Evolutionary conservation across 2,888 invertebrate genomes (phyloP).

Genomic region (Amphipoea lucens): DNA sequence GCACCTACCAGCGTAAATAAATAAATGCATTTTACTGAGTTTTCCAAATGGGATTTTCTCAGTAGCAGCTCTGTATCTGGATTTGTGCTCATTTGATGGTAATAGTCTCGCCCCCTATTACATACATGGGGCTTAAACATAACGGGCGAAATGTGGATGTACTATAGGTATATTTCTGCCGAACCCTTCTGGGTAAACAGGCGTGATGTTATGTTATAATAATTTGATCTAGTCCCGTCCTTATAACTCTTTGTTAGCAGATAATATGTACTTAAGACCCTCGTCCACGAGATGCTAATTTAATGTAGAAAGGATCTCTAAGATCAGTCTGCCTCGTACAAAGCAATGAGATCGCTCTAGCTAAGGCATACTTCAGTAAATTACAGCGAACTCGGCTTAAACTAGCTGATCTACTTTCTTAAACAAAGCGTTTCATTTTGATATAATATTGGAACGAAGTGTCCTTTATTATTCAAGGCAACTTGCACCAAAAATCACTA

Average conservation of each 20-base stretch:
- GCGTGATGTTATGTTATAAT: neutral
- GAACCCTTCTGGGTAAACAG: too few relatives aligned
- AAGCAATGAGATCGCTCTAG: conserved; percentile 12
- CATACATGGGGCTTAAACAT: neutral
- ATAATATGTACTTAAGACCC: neutral
- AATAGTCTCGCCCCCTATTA: neutral
- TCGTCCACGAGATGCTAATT: neutral
- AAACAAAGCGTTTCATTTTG: neutral
- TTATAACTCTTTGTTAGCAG: neutral
- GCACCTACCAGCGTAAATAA: too few relatives aligned
- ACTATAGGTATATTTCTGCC: neutral
- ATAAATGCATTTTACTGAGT: too few relatives aligned
- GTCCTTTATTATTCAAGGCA: too few relatives aligned
- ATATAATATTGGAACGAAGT: neutral
- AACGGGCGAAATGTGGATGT: neutral
- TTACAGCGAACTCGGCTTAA: conserved; percentile 1
- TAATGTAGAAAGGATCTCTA: neutral
- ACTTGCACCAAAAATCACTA: too few relatives aligned
- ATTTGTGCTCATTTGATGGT: neutral
- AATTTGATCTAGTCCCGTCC: neutral
- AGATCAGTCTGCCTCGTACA: conserved; percentile 2
- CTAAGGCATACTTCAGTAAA: conserved; percentile 12
- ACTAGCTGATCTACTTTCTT: neutral
- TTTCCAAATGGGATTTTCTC: neutral
- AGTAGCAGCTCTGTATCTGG: neutral